These are phyloP conservation scores for Ernsta delagoae DNA, from an alignment of 2,888 invertebrate species.

Conservation along the genomic window DNA sequence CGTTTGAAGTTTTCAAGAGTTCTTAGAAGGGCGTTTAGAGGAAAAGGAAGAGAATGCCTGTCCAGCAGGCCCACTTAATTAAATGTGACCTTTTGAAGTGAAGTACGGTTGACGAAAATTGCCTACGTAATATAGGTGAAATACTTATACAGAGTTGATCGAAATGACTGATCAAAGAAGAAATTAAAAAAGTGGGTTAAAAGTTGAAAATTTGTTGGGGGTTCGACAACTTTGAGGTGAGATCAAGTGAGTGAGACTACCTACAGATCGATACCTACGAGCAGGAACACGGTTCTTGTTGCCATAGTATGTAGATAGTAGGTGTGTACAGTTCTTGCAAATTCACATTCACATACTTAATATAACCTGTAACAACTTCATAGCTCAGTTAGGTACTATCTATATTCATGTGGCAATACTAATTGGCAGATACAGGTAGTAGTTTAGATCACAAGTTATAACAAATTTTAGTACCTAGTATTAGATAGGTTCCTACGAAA, in stretches of 20 bases:
- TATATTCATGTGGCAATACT: no score
- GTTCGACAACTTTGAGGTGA: neutral
- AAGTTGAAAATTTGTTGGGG: neutral
- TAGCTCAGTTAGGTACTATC: no score
- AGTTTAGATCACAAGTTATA: no score
- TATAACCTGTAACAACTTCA: no score
- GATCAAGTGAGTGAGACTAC: neutral
- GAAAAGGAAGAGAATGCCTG: conserved; percentile 11
- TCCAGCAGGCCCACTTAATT: conserved; percentile 12
- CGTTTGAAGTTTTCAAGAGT: conserved; percentile 17
- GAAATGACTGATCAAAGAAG: neutral
- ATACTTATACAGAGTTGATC: neutral
- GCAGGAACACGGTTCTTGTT: no score
- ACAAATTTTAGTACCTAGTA: no score
- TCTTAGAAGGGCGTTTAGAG: conserved; percentile 14
- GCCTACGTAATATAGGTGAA: neutral
- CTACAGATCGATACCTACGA: no score
- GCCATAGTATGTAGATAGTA: no score
- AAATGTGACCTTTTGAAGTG: conserved; percentile 18
- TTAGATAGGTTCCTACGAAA: no score
- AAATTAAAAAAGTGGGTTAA: neutral
- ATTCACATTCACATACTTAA: no score
- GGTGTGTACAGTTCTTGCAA: no score
- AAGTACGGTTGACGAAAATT: conserved; percentile 10
- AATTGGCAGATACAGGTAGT: no score